These are phyloP conservation scores for Montipora cactus DNA, from an alignment of 64 coral and sea anemone genomes.

Conservation along the genomic window DNA sequence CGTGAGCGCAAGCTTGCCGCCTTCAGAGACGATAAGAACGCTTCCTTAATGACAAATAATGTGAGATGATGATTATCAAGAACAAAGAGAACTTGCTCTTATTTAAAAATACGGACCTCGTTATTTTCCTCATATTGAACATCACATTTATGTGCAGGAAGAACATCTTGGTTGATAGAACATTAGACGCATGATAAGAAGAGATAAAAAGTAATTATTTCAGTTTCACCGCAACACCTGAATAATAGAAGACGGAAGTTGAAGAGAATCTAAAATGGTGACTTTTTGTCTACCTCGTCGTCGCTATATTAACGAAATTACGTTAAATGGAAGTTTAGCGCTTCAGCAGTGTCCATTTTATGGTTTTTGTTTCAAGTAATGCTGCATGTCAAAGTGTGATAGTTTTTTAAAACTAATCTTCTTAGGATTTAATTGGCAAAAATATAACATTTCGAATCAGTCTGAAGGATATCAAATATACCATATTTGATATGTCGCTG, in stretches of 20 bases:
- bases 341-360: neutral
- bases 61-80: neutral
- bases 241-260: neutral
- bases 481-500: no score
- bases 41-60: slow-evolving; percentile 24
- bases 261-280: neutral
- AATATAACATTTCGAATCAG: no score
- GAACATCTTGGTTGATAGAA: neutral
- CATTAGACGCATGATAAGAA: neutral
- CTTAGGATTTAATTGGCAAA: neutral
- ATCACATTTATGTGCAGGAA: neutral
- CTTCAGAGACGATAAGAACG: neutral
- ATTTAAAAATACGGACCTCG: neutral
- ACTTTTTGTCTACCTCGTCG: neutral
- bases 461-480: no score
- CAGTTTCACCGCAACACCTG: neutral
- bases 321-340: neutral
- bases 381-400: no score
- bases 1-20: neutral
- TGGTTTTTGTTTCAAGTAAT: neutral
- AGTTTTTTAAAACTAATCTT: neutral
- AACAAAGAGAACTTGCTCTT: neutral
- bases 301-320: neutral
- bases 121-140: neutral
- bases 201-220: neutral